These are phyloP conservation scores for Drosophila peninsularis DNA, from an alignment of 2,888 invertebrate species.

Conservation along the genomic window DNA sequence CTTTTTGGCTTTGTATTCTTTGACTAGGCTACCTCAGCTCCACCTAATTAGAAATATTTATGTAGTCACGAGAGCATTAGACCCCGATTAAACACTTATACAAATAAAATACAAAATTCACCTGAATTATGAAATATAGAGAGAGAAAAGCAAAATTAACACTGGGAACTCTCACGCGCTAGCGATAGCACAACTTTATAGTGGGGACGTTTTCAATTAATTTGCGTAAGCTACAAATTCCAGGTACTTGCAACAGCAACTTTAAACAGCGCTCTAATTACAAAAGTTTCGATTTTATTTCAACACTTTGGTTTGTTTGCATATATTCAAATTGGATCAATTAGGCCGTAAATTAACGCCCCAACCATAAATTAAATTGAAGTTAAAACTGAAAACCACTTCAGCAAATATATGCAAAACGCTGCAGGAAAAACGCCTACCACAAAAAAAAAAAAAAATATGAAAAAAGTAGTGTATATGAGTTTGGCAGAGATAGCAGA, in stretches of 20 bases:
- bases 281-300: constrained; percentile 43
- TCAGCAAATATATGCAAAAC: constrained; percentile 71
- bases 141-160: neutral
- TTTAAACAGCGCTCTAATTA: constrained; percentile 9
- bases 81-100: neutral
- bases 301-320: constrained; percentile 50
- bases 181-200: neutral
- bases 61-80: no score
- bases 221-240: neutral
- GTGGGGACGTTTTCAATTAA: neutral
- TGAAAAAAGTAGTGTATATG: constrained; percentile 20
- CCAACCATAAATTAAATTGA: constrained; percentile 71
- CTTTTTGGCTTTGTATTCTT: no score
- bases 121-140: neutral
- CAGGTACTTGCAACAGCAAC: neutral
- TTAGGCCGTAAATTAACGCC: constrained; percentile 78
- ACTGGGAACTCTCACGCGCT: neutral
- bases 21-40: no score
- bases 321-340: constrained; percentile 73
- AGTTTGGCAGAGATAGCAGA: constrained; percentile 19
- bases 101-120: no score
- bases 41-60: no score
- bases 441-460: constrained; percentile 5
- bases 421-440: constrained; percentile 57
- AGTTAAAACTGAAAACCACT: constrained; percentile 68